Evolutionary conservation across 2,888 invertebrate genomes (phyloP), one percentile per base, ranked within the genome.

Genomic region (Acronicta psi): DNA sequence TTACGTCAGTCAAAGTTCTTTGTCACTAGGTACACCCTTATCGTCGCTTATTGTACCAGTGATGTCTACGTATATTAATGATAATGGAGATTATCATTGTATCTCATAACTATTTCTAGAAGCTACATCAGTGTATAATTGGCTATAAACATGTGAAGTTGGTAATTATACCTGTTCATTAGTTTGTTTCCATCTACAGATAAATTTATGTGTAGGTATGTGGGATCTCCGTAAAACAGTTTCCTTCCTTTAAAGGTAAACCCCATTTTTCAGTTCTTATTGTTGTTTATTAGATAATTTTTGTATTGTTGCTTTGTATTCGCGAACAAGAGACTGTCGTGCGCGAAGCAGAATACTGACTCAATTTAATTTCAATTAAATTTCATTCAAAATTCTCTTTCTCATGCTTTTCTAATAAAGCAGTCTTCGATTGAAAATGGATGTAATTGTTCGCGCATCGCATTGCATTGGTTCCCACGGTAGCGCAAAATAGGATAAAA

Each of bases 191-290:
- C 56, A 57, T 44, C 17, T 66, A 47, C 10, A 60, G 56, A 47
- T 53, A 40, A 60, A 69, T 69, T 71, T 60, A 69, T 60, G 56
- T 51, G 34, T 36, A 31, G 44, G 47, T 71, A 60, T 69, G 60
- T 47, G n/a, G 40, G 40, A 51, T 66, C 31, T 40, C 50, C 46
- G 47, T 56, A 42, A 51, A 46, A 53, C 54, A 70, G n/a, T 51
- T 63, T 62, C 8, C 14, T 0, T 11, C 55, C 50, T 31, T 43
- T 34, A 43, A 51, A 13, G 42, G 56, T 4, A 29, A 50, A 34
- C 29, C 29, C 40, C n/a, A 18, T 14, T 60, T 68, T 59, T 18
- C 42, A 37, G 41, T 45, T 40, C 11, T 56, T 44, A 10, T 10
- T 50, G 9, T 25, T 55, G 7, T 52, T 42, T 56, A 49, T 38